Base-by-base conservation (phyloP, 2,113 vertebrate genomes). In the Etheostoma spectabile region DNA sequence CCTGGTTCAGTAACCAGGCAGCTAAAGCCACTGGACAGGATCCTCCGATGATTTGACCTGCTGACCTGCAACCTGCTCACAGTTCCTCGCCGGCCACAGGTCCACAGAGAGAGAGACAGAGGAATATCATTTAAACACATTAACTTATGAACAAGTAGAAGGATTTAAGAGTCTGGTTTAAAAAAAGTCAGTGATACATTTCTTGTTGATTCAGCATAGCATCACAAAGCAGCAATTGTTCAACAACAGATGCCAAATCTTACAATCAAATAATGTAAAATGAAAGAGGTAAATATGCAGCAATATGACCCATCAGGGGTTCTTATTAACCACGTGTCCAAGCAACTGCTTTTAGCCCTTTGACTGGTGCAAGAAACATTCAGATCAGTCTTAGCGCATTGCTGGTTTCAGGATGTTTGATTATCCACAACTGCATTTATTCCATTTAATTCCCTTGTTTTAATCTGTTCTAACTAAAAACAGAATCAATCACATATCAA, bases 301-400 rank as follows among this genome's bases (percentile, higher is more conserved):
- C 88, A 92, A 89, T 77, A 89, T 81, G 78, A 89, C 82, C 85
- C 82, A 65, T 81, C 82, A 51, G 80, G 85, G 80, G 79, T 88
- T 89, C 73, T 79, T 72, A 66, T 86, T 77, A 64, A 88, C 86
- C 75, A 15, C 56, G 63, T 83, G 86, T 86, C 83, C 83, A 83
- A 79, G 87, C 89, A 85, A 86, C 89, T 86, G 79, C 87, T 86
- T 88, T 74, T 93, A 93, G 91, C 93, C 93, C 93, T 93, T 94
- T 91, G 82, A 91, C 83, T 91, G 90, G 78, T 93, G 84, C 90
- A 88, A 88, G 84, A 92, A 92, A 91, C 89, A 90, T 88, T 92
- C 89, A 89, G 65, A 83, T 90, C 91, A 80, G 82, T 84, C 90
- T 91, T 62, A 92, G 89, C 90, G 90, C 88, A 87, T 91, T 66